Base-by-base conservation (phyloP, 2,113 vertebrate genomes). In the Fulmarus glacialis region DNA sequence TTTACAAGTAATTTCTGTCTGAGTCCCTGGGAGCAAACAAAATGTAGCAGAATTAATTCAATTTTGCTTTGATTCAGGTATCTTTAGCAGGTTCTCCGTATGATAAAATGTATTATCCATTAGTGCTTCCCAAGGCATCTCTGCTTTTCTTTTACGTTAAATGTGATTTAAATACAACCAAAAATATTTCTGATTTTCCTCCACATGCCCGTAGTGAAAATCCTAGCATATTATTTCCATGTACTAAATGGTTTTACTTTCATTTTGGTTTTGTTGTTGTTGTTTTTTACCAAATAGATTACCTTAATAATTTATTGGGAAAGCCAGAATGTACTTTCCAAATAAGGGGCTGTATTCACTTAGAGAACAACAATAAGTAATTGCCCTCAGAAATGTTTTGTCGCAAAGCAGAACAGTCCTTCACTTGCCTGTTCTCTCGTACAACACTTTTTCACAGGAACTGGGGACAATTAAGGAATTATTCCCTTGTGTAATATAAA, bases 401-500 rank as follows among this genome's bases (percentile, higher is more conserved):
- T 79, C 52, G 59, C 48, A 29, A 64, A 82, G 78, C 5, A 87
- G 48, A 91, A 85, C 40, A 72, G 56, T 84, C 30, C 62, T 92
- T 91, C 48, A 56, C 34, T 91, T 87, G 86, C 87, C 70, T 87
- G 40, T 79, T 94, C 47, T 84, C 68, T 84, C 10, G 2, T 81
- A 64, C 60, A 79, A 60, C 18, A 5, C 21, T 89, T 95, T 92
- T 89, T 95, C 63, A 79, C 81, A 94, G 95, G 94, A 96, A 96
- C 91, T 89, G 53, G 15, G 63, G 62, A 97, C 89, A 97, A 96
- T 96, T 97, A 77, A 64, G 75, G 87, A 79, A 85, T 91, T 93
- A 91, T 82, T 95, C 95, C 94, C 94, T 62, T 85, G 91, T 82
- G 94, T 89, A 89, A 64, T 72, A 24, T 90, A 62, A 85, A 91